A percentile compares a stretch with the other conserved stretches of the same genome.
phyloP scores from a whole-genome alignment of 2,888 invertebrate genomes.

The Philereme transversata region DNA sequence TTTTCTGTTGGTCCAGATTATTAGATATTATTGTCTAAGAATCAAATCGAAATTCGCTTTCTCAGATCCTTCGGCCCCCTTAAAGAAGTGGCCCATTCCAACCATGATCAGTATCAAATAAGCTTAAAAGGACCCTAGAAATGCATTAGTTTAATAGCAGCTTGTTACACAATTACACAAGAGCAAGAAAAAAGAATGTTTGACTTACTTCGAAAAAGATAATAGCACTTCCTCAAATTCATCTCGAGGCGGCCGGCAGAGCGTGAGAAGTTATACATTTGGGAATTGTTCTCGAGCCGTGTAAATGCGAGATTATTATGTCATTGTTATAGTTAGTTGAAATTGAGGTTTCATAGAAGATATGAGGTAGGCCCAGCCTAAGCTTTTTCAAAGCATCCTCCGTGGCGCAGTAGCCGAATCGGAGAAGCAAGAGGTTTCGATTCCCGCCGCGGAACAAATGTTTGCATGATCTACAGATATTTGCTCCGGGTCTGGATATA shows the following conservation, averaged over 20 bases:
- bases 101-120: constrained; percentile 58
- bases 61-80: neutral
- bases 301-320: constrained; percentile 41
- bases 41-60: too few species aligned
- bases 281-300: constrained; percentile 38
- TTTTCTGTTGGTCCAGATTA: too few species aligned
- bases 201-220: constrained; percentile 72
- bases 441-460: too few species aligned
- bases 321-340: constrained; percentile 32
- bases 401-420: too few species aligned
- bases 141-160: constrained; percentile 72
- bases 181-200: constrained; percentile 44
- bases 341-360: constrained; percentile 8
- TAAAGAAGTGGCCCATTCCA: constrained; percentile 19
- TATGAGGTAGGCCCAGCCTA: neutral
- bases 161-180: constrained; percentile 68
- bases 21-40: too few species aligned
- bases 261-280: constrained; percentile 67
- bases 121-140: constrained; percentile 64
- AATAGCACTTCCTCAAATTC: constrained; percentile 78
- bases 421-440: too few species aligned
- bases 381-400: too few species aligned
- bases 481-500: too few species aligned
- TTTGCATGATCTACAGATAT: too few species aligned
- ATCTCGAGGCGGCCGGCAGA: constrained; percentile 67